phyloP scores from a whole-genome alignment of 2,113 vertebrate genomes.

The Leucopsar rothschildi region DNA sequence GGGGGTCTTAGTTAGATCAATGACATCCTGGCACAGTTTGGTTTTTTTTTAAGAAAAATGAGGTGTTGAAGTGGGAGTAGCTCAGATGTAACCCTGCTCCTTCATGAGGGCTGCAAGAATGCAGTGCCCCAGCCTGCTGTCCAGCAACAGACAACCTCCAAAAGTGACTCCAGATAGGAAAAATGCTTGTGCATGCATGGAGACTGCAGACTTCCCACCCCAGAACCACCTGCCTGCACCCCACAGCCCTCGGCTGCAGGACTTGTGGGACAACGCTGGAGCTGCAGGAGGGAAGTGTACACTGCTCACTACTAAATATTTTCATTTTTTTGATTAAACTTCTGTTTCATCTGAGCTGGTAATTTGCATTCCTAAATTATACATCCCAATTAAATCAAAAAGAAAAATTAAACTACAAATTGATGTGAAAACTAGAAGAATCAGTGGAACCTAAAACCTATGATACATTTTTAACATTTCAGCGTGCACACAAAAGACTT shows the following conservation, averaged over 20 bases:
- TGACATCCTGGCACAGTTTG: neutral
- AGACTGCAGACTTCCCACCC: neutral
- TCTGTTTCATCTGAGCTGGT: neutral
- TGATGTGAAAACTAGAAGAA: neutral
- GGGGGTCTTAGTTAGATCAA: neutral
- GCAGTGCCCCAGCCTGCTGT: neutral
- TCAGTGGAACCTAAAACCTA: neutral
- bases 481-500: neutral
- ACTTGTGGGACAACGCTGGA: accelerated
- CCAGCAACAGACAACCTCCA: neutral
- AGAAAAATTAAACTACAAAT: neutral
- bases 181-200: neutral
- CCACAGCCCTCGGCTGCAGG: accelerated
- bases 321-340: neutral
- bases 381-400: neutral
- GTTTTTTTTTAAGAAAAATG: neutral
- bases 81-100: neutral
- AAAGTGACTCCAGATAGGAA: neutral
- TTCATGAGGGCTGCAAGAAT: neutral
- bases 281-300: neutral
- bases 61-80: neutral
- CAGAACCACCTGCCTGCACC: neutral
- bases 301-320: neutral
- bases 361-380: neutral
- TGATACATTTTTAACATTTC: neutral